Percentiles rank a stretch among this genome's conserved stretches.
Conservation (phyloP, 2,797 vertebrate species). For the Lateolabrax maculatus region DNA sequence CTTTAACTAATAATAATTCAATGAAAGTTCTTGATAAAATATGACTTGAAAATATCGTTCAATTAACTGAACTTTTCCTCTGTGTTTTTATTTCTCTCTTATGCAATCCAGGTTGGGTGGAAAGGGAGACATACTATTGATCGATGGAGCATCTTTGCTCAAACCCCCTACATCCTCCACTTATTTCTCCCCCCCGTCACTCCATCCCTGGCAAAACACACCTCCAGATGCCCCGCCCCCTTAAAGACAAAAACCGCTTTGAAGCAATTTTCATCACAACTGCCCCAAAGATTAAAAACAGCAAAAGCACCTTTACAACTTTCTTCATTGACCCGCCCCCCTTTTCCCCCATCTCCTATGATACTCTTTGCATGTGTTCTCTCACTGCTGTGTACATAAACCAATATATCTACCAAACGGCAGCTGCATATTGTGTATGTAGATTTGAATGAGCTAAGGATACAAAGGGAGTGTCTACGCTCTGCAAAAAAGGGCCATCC, state of each 20-base stretch:
- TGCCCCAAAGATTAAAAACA: conserved; percentile 87
- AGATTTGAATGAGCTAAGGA: conserved; percentile 85
- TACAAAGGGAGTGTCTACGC: conserved; percentile 80
- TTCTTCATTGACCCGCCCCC: conserved; percentile 73
- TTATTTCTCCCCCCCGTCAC: conserved; percentile 75
- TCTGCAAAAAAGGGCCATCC: conserved; percentile 82
- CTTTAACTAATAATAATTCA: background rate
- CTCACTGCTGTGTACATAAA: conserved; percentile 88
- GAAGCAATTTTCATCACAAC: conserved; percentile 85
- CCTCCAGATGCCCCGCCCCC: conserved; percentile 70
- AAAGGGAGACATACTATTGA: conserved; percentile 90
- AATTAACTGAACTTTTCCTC: conserved; percentile 29
- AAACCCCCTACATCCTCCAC: conserved; percentile 78
- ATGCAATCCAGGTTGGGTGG: conserved; percentile 86
- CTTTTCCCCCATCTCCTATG: conserved; percentile 75
- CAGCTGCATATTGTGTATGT: conserved; percentile 89
- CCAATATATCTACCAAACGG: conserved; percentile 87
- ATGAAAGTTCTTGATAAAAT: background rate
- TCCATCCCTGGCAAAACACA: conserved; percentile 75
- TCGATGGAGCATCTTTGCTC: conserved; percentile 78
- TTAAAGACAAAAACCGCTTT: conserved; percentile 83
- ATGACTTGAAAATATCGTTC: conserved; percentile 1
- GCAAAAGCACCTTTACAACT: conserved; percentile 84
- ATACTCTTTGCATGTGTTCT: conserved; percentile 89
- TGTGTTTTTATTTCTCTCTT: conserved; percentile 39